phyloP scores from a whole-genome alignment of 1,140 invertebrate species.

The Batillaria attramentaria region DNA sequence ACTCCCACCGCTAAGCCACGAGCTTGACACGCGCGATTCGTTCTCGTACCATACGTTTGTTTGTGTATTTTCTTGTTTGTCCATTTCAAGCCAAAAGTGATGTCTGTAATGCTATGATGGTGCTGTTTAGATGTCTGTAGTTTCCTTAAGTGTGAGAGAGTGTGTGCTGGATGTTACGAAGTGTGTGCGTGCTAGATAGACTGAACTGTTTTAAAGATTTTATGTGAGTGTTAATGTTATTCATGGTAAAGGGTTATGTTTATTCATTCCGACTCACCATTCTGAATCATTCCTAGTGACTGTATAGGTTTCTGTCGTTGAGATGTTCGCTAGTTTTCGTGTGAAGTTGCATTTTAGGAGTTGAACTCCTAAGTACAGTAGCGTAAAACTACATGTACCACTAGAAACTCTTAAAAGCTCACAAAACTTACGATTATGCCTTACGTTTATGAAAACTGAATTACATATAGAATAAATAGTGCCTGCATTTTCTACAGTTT shows the following conservation, averaged over 20 bases:
- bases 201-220: too few relatives aligned
- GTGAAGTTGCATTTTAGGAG: too few relatives aligned
- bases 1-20: slow-evolving; percentile 70
- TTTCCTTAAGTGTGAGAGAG: neutral
- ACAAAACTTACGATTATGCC: neutral
- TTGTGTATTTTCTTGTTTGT: neutral
- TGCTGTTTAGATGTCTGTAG: neutral
- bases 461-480: neutral
- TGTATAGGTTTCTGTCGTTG: too few relatives aligned
- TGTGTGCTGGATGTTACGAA: neutral
- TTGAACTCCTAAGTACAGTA: too few relatives aligned
- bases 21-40: slow-evolving; percentile 55
- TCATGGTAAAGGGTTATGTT: too few relatives aligned
- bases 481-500: neutral
- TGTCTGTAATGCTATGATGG: neutral
- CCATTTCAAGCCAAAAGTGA: neutral
- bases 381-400: neutral
- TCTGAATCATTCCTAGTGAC: too few relatives aligned
- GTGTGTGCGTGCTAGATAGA: neutral
- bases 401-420: neutral
- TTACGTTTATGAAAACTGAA: neutral
- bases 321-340: too few relatives aligned
- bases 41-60: neutral
- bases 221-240: too few relatives aligned
- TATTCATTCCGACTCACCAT: too few relatives aligned